These are phyloP conservation scores for Merodon equestris DNA, from an alignment of 2,888 invertebrate species.

Conservation along the genomic window DNA sequence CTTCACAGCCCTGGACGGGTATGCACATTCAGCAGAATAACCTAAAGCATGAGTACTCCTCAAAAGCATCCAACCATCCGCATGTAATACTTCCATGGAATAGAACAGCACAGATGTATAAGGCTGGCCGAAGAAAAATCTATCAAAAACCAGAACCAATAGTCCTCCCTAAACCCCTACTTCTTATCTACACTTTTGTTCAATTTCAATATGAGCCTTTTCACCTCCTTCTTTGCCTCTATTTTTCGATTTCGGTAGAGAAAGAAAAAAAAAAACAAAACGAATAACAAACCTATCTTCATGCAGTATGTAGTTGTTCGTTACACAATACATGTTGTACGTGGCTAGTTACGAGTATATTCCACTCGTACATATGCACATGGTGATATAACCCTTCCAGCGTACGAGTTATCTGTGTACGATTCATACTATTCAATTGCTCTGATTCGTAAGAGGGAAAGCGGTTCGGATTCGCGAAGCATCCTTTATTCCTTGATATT, in stretches of 20 bases:
- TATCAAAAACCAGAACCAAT: constrained; percentile 56
- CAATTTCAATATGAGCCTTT: constrained; percentile 28
- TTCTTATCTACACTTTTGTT: constrained; percentile 45
- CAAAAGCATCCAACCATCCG: constrained; percentile 35
- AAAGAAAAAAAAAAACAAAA: too few relatives aligned
- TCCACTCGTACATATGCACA: not conserved
- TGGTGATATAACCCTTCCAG: not conserved
- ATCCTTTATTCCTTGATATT: constrained; percentile 56
- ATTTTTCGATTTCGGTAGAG: constrained; percentile 6
- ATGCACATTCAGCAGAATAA: constrained; percentile 18
- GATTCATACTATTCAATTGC: constrained; percentile 53
- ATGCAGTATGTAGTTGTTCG: constrained; percentile 18
- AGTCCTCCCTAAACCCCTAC: constrained; percentile 22
- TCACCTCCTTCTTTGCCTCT: constrained; percentile 17
- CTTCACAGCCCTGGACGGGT: not conserved
- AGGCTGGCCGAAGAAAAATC: constrained; percentile 42
- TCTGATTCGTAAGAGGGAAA: constrained; percentile 46
- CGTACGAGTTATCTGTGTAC: not conserved
- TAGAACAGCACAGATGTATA: constrained; percentile 26
- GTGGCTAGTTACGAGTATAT: constrained; percentile 24
- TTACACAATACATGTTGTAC: constrained; percentile 35
- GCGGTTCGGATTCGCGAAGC: constrained; percentile 5
- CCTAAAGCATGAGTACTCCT: constrained; percentile 25
- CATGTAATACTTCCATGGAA: constrained; percentile 51
- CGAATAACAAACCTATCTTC: constrained; percentile 15